phyloP scores from a whole-genome alignment of 1,140 invertebrate genomes.

The Apolygus lucorum region DNA sequence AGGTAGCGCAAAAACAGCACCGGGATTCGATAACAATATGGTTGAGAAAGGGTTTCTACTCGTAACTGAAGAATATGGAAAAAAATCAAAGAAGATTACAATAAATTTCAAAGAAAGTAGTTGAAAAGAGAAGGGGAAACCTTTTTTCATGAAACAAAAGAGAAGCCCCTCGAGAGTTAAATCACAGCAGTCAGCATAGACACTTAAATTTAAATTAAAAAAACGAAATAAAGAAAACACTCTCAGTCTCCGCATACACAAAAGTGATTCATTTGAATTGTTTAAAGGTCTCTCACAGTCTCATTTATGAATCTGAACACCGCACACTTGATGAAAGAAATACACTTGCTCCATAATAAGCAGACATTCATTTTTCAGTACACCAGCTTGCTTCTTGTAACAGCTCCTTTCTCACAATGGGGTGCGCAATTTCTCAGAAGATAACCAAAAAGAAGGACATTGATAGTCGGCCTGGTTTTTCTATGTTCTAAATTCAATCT shows the following conservation, averaged over 20 bases:
- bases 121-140: background rate
- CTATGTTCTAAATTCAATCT: conserved; percentile 22
- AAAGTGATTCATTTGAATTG: conserved; percentile 3
- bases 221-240: conserved; percentile 1
- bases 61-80: too few relatives aligned
- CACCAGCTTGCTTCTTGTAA: conserved; percentile 15
- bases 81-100: too few relatives aligned
- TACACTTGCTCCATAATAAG: conserved; percentile 16
- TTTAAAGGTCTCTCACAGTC: conserved; percentile 13
- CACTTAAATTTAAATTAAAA: background rate
- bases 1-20: too few relatives aligned
- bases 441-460: conserved; percentile 22
- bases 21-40: too few relatives aligned
- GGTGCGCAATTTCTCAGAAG: conserved; percentile 22
- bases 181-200: conserved; percentile 17
- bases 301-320: conserved; percentile 5
- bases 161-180: conserved; percentile 16
- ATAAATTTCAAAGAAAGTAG: too few relatives aligned
- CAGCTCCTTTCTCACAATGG: conserved; percentile 20
- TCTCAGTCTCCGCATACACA: conserved; percentile 9
- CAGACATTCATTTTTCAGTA: conserved; percentile 15
- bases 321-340: conserved; percentile 16
- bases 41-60: too few relatives aligned
- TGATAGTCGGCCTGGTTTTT: conserved; percentile 17
- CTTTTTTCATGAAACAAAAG: conserved; percentile 1